These are phyloP conservation scores for Parnassius mnemosyne DNA, from an alignment of 2,888 invertebrate species.

Conservation along the genomic window DNA sequence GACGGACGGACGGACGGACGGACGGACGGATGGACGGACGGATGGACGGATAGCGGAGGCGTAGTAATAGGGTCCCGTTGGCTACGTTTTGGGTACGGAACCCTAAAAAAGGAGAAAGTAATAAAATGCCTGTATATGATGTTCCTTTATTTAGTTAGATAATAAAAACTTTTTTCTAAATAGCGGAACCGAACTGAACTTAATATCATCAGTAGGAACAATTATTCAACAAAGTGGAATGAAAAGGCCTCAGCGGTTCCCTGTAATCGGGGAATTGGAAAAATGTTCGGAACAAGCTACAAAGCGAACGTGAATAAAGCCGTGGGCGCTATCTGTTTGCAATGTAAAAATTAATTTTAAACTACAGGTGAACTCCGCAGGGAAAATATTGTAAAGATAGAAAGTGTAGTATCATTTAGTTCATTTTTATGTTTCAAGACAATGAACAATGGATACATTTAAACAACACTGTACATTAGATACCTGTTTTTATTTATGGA, in stretches of 20 bases:
- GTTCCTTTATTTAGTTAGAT: no score
- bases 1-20: no score
- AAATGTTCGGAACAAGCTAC: slow-evolving; percentile 13
- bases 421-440: background rate
- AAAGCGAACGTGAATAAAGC: slow-evolving; percentile 14
- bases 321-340: slow-evolving; percentile 16
- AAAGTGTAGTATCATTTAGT: background rate
- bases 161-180: slow-evolving; percentile 10
- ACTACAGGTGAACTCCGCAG: background rate
- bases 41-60: no score
- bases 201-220: slow-evolving; percentile 14
- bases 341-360: slow-evolving; percentile 15
- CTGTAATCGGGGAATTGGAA: slow-evolving; percentile 25
- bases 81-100: no score
- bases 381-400: background rate
- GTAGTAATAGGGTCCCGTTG: no score
- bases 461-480: no score
- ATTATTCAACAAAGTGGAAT: slow-evolving; percentile 29
- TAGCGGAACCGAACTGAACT: slow-evolving; percentile 22
- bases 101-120: no score
- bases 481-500: no score
- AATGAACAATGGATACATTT: no score
- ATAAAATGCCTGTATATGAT: no score
- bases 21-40: no score
- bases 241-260: slow-evolving; percentile 23